Percentiles rank a stretch among this genome's conserved stretches.
Conservation (phyloP, 2,113 vertebrate genomes). For the Gallinago jamesoni region DNA sequence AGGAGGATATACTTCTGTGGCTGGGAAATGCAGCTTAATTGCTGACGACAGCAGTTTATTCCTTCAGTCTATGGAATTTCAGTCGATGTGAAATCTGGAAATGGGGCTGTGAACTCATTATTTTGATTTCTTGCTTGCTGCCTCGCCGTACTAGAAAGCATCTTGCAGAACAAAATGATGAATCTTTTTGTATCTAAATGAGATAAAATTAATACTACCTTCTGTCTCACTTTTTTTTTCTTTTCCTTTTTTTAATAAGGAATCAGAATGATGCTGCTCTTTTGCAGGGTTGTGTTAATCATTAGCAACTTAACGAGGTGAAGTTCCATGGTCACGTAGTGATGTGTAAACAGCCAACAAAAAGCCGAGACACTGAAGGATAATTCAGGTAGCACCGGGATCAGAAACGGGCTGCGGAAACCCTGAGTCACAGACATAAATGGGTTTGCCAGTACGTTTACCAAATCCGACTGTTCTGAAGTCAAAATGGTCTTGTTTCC, state of each 20-base stretch:
- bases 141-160: not conserved
- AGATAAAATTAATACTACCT: not conserved
- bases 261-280: not conserved
- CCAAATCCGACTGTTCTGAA: not conserved
- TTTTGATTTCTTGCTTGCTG: not conserved
- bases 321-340: not conserved
- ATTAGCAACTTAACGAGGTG: not conserved
- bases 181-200: not conserved
- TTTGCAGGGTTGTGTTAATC: not conserved
- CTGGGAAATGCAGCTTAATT: not conserved
- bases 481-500: not conserved
- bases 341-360: not conserved
- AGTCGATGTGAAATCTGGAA: not conserved
- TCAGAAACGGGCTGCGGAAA: not conserved
- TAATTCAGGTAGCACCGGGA: not conserved
- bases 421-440: not conserved
- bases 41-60: not conserved
- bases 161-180: not conserved
- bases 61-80: not conserved
- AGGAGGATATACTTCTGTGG: not conserved
- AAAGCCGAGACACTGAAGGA: not conserved
- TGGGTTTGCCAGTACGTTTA: accelerated
- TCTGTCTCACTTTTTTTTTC: not conserved
- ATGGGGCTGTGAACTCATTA: not conserved
- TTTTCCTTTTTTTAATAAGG: not conserved